Evolutionary conservation across 1,140 invertebrate species (phyloP).

Genomic region (Carcinoscorpius rotundicauda): DNA sequence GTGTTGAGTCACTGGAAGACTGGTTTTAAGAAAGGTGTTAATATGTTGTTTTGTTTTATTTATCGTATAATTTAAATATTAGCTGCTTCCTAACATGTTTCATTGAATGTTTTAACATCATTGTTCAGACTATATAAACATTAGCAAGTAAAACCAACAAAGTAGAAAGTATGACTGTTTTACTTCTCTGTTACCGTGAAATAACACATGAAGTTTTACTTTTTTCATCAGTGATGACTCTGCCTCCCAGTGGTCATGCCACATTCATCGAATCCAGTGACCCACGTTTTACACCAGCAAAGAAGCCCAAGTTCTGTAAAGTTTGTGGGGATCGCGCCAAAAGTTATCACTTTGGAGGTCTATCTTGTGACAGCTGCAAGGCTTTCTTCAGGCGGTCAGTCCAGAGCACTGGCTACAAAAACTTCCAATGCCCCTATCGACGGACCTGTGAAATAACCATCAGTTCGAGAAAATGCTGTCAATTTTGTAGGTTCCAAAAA

Average conservation of each 20-base stretch:
- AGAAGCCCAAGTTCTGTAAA: slow-evolving; percentile 31
- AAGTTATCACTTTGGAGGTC: slow-evolving; percentile 30
- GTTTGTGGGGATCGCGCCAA: slow-evolving; percentile 32
- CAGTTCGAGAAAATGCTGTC: slow-evolving; percentile 29
- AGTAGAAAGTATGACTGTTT: no score
- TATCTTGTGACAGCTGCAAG: slow-evolving; percentile 3
- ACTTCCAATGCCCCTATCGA: slow-evolving; percentile 32
- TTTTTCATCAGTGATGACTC: slow-evolving; percentile 14
- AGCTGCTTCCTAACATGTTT: no score
- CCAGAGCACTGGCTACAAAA: slow-evolving; percentile 27
- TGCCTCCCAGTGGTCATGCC: slow-evolving; percentile 21
- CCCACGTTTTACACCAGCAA: no score
- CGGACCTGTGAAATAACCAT: slow-evolving; percentile 31
- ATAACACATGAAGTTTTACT: no score
- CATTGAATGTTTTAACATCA: no score
- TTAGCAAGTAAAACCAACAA: no score
- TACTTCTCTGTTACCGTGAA: no score
- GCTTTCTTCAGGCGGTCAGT: slow-evolving; percentile 27
- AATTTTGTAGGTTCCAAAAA: slow-evolving; percentile 35
- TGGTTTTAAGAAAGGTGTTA: no score
- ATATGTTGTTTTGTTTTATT: no score
- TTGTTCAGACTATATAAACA: no score
- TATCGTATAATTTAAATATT: no score
- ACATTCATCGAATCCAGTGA: not conserved
- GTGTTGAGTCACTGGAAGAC: no score